Evolutionary conservation across 1,140 invertebrate species (phyloP), one percentile per base, ranked within the genome.

Genomic region (Lethrus apterus): DNA sequence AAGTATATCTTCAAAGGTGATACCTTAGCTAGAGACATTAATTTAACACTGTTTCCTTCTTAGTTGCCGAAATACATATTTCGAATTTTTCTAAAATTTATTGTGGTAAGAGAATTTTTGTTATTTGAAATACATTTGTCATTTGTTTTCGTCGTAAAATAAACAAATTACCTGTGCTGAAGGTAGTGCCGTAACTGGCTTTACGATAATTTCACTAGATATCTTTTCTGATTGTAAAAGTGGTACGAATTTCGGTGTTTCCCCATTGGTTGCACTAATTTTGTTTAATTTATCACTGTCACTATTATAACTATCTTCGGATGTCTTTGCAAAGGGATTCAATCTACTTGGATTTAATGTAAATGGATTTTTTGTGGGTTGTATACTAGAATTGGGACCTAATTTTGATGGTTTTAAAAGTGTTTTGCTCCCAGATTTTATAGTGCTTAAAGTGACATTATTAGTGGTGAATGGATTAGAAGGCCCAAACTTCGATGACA

Each of bases 171-270:
- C 36, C 23, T 46, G 35, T 24, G 34, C 32, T 17, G 34, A 29
- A 7, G 45, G 26, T 11, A 38, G 18, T 19, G 32, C 18, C 5
- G 44, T 18, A 21, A 41, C 29, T 33, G 35, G 10, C 26, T 30
- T 33, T 13, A 36, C 29, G 15, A 26, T 42, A 26, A 26, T 42
- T 24, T 42, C 38, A 42, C 38, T 50, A 21, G 26, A 41, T 44
- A 53, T 50, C 23, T 38, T 46, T 29, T 57, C 51, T 2, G 54
- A 52, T 31, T 59, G 54, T 13, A 64, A 29, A 15, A 64, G 44
- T 7, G 63, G 63, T 33, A 65, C 54, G 51, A 65, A 65, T 53
- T 63, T 67, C n/a, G 54, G 48, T 41, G 54, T 48, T 41, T 62
- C 63, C 10, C 60, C 59, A 48, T 60, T 63, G 5, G 35, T 24